Conservation (phyloP, 2,113 vertebrate species). For the Morphnarchus princeps region DNA sequence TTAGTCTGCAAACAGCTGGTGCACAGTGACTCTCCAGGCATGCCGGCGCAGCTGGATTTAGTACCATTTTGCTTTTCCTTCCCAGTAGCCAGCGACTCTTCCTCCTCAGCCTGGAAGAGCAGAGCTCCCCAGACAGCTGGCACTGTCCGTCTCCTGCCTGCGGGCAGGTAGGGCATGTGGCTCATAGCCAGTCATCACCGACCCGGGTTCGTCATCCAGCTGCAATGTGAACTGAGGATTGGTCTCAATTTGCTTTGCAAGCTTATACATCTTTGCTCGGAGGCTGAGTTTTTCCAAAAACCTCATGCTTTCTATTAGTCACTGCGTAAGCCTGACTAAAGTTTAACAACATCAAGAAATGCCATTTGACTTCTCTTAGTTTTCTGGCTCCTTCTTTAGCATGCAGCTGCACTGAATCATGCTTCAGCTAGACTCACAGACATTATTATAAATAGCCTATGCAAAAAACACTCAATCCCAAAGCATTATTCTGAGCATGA, state of each 20-base stretch:
- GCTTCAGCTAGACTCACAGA: neutral
- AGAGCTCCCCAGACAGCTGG: neutral
- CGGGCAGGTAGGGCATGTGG: accelerated
- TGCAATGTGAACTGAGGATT: neutral
- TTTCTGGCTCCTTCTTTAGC: neutral
- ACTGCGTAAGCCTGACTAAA: neutral
- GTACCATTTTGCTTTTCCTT: neutral
- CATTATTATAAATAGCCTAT: neutral
- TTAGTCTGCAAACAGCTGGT: neutral
- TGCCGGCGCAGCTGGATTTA: neutral
- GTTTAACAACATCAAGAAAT: neutral
- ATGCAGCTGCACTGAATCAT: neutral
- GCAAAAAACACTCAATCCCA: neutral
- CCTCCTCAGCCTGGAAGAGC: neutral
- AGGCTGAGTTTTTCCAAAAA: neutral
- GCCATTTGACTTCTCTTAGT: neutral
- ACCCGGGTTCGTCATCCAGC: neutral
- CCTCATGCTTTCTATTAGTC: neutral
- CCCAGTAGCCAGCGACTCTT: neutral
- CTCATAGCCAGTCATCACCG: neutral
- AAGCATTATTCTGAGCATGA: neutral
- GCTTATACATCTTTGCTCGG: neutral
- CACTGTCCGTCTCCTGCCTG: neutral
- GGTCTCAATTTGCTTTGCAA: neutral
- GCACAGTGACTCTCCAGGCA: neutral